Conservation (phyloP, 1,140 invertebrate genomes). For the Bombus turneri region DNA sequence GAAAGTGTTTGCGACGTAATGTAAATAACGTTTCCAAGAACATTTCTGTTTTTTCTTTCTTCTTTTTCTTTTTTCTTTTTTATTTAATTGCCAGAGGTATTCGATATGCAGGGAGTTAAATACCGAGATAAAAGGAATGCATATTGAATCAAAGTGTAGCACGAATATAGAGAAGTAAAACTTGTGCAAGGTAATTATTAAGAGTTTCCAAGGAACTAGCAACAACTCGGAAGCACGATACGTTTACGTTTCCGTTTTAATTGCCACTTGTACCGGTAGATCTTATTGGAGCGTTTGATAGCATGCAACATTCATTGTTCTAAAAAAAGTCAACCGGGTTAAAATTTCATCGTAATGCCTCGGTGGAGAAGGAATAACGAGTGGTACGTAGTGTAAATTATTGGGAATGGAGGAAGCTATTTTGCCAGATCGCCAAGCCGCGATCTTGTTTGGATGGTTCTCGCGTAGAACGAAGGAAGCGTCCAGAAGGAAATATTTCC, state of each 20-base stretch:
- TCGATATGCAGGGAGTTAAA: not conserved
- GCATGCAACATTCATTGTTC: not conserved
- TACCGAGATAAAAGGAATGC: not conserved
- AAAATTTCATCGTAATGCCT: not conserved
- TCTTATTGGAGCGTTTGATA: not conserved
- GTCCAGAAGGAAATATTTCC: not conserved
- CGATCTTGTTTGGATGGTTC: not conserved
- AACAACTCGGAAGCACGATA: not conserved
- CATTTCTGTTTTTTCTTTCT: no score
- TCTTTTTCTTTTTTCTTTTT: no score
- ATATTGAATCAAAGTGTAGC: not conserved
- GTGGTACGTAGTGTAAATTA: not conserved
- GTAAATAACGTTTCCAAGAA: no score
- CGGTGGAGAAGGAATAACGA: not conserved
- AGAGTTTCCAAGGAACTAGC: not conserved
- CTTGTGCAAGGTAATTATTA: not conserved
- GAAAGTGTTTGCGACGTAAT: not conserved
- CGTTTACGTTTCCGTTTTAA: not conserved
- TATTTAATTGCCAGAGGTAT: no score
- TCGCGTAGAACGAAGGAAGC: not conserved
- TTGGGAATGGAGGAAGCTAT: not conserved
- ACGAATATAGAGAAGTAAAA: not conserved
- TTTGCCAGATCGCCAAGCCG: constrained; percentile 1
- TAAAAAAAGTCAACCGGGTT: not conserved
- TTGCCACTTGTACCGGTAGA: no score